phyloP scores from a whole-genome alignment of 2,113 vertebrate genomes.

The Galemys pyrenaicus region DNA sequence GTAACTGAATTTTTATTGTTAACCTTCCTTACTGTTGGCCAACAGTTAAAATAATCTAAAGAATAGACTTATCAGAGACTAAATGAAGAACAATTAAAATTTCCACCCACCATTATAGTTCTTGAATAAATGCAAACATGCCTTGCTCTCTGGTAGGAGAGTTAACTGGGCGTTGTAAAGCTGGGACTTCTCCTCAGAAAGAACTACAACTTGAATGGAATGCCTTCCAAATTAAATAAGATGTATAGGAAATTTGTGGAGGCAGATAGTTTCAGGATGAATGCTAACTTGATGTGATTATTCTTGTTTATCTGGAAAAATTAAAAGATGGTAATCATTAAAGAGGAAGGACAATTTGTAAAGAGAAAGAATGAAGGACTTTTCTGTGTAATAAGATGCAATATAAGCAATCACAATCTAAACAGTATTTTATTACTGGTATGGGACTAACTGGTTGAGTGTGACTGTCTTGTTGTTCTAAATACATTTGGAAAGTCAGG shows the following conservation, averaged over 20 bases:
- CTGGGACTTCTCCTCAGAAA: background rate
- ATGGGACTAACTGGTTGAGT: background rate
- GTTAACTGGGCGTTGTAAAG: background rate
- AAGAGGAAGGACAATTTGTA: background rate
- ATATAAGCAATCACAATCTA: background rate
- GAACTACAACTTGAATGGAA: background rate
- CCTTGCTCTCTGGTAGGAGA: background rate
- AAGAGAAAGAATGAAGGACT: background rate
- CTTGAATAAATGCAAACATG: background rate
- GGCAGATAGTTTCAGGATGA: background rate
- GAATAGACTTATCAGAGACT: background rate
- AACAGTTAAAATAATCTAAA: background rate
- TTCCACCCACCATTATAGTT: background rate
- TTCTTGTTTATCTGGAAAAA: constrained; percentile 6
- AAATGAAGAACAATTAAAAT: background rate
- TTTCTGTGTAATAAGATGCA: background rate
- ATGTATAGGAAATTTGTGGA: background rate
- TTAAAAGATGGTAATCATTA: background rate
- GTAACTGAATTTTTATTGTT: background rate
- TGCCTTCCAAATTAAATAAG: background rate
- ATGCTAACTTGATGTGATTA: background rate
- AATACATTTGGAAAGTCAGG: background rate
- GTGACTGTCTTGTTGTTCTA: fast-evolving
- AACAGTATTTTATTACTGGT: background rate
- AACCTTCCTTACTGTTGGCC: background rate